Conservation (phyloP, 2,797 vertebrate species). For the Pipistrellus pipistrellus region DNA sequence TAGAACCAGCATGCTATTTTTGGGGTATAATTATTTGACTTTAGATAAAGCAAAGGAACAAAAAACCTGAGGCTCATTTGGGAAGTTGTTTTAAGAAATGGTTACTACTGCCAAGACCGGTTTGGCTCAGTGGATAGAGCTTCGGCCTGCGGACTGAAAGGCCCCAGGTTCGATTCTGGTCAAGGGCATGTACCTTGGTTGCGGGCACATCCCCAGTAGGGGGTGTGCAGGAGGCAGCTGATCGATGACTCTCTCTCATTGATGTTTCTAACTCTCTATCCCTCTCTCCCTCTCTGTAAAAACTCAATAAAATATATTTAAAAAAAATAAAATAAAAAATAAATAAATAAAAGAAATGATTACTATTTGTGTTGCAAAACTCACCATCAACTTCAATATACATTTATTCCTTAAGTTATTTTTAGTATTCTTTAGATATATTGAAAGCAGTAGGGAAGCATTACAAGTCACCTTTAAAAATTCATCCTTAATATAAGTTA, state of each 20-base stretch:
- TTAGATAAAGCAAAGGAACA: not conserved
- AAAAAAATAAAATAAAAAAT: no score
- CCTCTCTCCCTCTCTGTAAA: no score
- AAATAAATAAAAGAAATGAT: not conserved
- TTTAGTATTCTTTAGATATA: not conserved
- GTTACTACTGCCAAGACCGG: not conserved
- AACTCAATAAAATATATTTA: no score
- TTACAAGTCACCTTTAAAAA: not conserved
- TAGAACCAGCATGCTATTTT: not conserved
- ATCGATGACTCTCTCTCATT: no score
- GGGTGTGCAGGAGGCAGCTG: no score
- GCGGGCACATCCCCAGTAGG: no score
- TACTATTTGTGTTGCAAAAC: not conserved
- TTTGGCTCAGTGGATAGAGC: no score
- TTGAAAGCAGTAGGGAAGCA: not conserved
- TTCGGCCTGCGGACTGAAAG: no score
- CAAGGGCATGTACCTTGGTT: no score
- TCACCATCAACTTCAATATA: not conserved
- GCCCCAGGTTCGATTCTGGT: no score
- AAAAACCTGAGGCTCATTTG: not conserved
- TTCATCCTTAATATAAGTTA: not conserved
- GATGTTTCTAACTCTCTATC: no score
- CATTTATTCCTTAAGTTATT: not conserved
- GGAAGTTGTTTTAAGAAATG: constrained; percentile 4
- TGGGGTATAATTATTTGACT: not conserved